These are phyloP conservation scores for Caenorhabditis parvicauda DNA, from an alignment of 2,888 invertebrate genomes.

Conservation along the genomic window DNA sequence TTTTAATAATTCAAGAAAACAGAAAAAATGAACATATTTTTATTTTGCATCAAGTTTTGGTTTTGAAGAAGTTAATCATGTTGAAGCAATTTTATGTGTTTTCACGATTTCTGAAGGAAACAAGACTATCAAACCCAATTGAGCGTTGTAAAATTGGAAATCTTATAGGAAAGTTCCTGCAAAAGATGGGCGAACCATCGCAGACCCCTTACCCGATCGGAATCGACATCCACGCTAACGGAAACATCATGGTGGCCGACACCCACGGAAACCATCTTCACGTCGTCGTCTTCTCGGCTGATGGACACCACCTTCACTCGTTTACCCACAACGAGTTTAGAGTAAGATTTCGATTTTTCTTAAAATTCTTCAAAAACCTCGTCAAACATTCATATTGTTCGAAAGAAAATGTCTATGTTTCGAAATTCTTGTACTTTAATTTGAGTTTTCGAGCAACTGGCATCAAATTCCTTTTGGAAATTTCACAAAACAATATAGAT, in stretches of 20 bases:
- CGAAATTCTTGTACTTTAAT: too few species aligned
- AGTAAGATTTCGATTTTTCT: conserved; percentile 23
- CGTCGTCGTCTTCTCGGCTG: conserved; percentile 49
- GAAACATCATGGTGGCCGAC: conserved; percentile 54
- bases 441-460: too few species aligned
- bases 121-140: too few species aligned
- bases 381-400: conserved; percentile 2
- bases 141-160: background rate
- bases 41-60: background rate
- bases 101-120: too few species aligned
- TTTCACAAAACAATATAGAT: too few species aligned
- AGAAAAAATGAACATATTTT: too few species aligned
- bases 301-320: conserved; percentile 46
- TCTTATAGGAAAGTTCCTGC: conserved; percentile 44
- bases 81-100: too few species aligned
- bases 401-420: too few species aligned
- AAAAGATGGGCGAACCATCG: conserved; percentile 54
- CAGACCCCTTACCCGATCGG: conserved; percentile 58
- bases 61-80: background rate
- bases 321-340: conserved; percentile 51
- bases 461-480: too few species aligned
- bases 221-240: conserved; percentile 48
- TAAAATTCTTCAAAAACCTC: background rate
- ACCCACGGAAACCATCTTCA: conserved; percentile 56
- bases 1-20: too few species aligned